Evolutionary conservation across 2,113 vertebrate species (phyloP), one percentile per base, ranked within the genome.

Genomic region (Proterorhinus semilunaris): DNA sequence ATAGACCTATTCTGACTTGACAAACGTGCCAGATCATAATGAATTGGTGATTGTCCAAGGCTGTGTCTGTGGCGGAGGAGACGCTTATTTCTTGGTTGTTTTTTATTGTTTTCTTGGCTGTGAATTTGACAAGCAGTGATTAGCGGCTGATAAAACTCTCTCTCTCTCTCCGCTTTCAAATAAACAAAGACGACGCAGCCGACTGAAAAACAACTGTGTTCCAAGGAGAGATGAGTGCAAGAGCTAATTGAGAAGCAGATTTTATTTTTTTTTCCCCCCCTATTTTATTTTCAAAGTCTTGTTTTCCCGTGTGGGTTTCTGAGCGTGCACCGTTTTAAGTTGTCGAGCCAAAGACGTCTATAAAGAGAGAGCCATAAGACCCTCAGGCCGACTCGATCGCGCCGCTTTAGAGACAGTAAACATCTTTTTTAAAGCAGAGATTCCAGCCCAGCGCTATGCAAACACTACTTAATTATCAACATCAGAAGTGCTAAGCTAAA

Each of bases 391-490:
- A 68, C 83, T 82, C 72, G 80, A 78, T 89, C 87, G 83, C 79
- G 71, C 48, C 69, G 83, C 84, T 83, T 84, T 80, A 79, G 75
- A 91, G 87, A 87, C 81, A 72, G 85, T 87, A 90, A 88, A 87
- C 89, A 88, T 88, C 82, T 83, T 86, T 84, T 86, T 78, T 86
- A 89, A 75, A 81, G 78, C 27, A 79, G 69, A 86, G 69, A 51
- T 42, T 42, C 8, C 71, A 73, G 84, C 74, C 69, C 81, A 78
- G 79, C 83, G 69, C 76, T 78, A 53, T 72, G 74, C 87, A 89
- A 89, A 90, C 84, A 70, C 78, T 87, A 76, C 88, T 89, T 89
- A 91, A 91, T 90, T 90, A 89, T 89, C 83, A 81, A 85, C 77
- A 91, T 88, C 84, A 90, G 74, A 86, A 69, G 79, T 66, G 45